Evolutionary conservation across 53 echinoderm and acorn worm genomes (phyloP), one percentile per base, ranked within the genome.

Genomic region (Hippasteria phrygiana): DNA sequence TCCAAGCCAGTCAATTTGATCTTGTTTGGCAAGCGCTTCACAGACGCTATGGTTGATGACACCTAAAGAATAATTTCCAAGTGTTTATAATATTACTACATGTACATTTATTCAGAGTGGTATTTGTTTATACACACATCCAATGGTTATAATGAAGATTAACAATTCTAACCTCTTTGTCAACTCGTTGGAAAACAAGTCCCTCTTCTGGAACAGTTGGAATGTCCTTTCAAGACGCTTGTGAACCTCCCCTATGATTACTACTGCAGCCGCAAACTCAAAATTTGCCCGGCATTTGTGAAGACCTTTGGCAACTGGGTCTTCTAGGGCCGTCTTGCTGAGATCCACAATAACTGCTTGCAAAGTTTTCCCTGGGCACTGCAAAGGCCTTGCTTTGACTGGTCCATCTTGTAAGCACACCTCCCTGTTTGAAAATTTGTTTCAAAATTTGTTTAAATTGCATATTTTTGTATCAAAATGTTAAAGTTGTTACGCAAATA

Each of bases 181-280:
- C 2, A 31, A 29, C 31, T 31, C 31, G 4, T 28, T 64, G 64
- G 64, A 64, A 64, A 64, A 64, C 64, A 64, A 64, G 29, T 64
- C 64, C 33, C 64, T 64, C 28, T 64, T 64, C 64, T 64, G 28
- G 33, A 64, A 64, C 64, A 64, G 33, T 64, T 64, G 28, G 29
- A 64, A 64, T 5, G 64, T 29, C 29, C 64, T 64, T 31, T 64
- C 64, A 9, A 64, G 64, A 27, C 31, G 64, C 64, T 64, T 64
- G 8, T 64, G 64, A 9, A 64, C 13, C 29, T 64, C 64, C 64
- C 28, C 29, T 20, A 64, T 64, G 4, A 64, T 32, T 5, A 64
- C 20, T 1, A 64, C 29, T 28, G 31, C 28, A 10, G 64, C 64
- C 1, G 29, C 29, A 64, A 64, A 64, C 64, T 64, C 64, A 13